Conservation (phyloP, 2,797 vertebrate species). For the Chloroceryle amazona region DNA sequence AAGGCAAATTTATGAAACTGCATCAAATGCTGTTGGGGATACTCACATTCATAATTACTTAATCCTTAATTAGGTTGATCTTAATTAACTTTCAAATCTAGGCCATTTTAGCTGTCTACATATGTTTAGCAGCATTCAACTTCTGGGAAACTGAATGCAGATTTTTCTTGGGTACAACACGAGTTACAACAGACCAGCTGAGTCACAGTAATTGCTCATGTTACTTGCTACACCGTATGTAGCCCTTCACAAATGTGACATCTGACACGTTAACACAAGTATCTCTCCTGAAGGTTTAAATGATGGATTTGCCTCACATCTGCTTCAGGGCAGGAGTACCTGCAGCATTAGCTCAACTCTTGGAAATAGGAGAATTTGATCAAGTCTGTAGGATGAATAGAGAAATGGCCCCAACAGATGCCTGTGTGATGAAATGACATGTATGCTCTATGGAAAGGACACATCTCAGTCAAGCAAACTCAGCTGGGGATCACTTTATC, state of each 20-base stretch:
- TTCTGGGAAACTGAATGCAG: neutral
- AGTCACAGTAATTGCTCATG: neutral
- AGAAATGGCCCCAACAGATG: neutral
- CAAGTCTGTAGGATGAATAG: neutral
- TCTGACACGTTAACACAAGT: neutral
- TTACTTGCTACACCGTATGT: neutral
- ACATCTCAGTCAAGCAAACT: neutral
- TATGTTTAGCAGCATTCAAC: neutral
- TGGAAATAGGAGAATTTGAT: neutral
- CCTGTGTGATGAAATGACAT: accelerated
- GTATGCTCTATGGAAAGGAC: neutral
- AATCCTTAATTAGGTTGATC: neutral
- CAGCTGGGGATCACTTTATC: neutral
- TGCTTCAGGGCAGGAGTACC: neutral
- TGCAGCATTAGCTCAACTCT: neutral
- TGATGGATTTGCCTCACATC: neutral
- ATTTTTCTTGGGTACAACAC: neutral
- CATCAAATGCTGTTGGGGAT: neutral
- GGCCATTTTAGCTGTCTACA: neutral
- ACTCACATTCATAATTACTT: neutral
- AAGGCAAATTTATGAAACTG: neutral
- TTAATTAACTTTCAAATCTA: neutral
- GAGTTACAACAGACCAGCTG: neutral
- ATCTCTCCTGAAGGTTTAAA: neutral
- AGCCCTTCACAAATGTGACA: neutral